Percentiles rank a stretch among this genome's conserved stretches.
Evolutionary conservation across 2,113 vertebrate genomes (phyloP).

Genomic region (Todiramphus saurophagus): DNA sequence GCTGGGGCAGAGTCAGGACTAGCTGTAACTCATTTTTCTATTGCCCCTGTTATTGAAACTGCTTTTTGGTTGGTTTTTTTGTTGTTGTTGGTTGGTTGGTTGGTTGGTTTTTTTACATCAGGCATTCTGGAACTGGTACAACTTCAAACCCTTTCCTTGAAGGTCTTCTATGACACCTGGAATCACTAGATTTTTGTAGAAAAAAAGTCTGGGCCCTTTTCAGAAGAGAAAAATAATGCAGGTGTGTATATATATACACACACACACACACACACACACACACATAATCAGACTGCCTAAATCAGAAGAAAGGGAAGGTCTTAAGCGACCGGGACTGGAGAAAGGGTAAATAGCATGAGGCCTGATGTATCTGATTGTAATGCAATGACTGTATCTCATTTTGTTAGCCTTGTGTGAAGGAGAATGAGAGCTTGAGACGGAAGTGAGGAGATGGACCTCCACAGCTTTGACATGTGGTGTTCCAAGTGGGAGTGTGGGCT

Average conservation of each 20-base stretch:
- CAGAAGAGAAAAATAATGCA: not conserved
- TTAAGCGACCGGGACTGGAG: not conserved
- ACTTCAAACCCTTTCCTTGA: not conserved
- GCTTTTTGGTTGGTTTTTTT: too few species aligned
- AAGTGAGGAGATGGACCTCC: accelerated
- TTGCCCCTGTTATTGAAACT: not conserved
- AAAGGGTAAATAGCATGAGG: not conserved
- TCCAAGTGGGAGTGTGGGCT: not conserved
- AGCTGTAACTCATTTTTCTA: not conserved
- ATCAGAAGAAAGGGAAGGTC: not conserved
- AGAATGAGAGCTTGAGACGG: not conserved
- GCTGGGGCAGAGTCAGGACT: not conserved
- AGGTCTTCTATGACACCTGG: not conserved
- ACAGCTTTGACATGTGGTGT: not conserved
- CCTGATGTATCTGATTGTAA: not conserved
- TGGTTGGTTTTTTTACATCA: not conserved
- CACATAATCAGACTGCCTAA: not conserved
- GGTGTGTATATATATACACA: too few species aligned
- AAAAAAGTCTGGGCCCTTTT: not conserved
- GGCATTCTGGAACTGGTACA: not conserved
- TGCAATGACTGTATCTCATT: not conserved
- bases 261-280: too few species aligned
- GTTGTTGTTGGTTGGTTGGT: too few species aligned
- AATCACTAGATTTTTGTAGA: not conserved
- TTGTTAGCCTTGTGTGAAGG: not conserved